Conservation (phyloP, 2,888 invertebrate species). For the Conus canariensis region DNA sequence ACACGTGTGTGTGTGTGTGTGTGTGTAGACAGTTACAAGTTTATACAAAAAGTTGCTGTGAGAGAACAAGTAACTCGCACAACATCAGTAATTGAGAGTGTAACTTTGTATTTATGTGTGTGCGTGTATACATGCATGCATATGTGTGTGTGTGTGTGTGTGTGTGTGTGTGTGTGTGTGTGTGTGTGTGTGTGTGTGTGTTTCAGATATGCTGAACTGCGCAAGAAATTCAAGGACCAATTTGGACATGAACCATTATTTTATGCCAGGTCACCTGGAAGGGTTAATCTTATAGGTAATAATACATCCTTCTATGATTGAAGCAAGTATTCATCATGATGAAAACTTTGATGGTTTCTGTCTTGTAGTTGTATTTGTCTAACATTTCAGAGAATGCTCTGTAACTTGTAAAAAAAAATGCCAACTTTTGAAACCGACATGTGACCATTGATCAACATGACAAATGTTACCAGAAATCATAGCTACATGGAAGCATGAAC, state of each 20-base stretch:
- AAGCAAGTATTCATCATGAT: too few species aligned
- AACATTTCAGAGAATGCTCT: too few species aligned
- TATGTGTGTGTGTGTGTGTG: not conserved
- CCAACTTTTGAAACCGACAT: too few species aligned
- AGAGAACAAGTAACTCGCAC: too few species aligned
- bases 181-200: constrained; percentile 14
- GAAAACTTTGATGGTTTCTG: too few species aligned
- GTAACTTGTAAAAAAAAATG: too few species aligned
- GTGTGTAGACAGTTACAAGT: not conserved
- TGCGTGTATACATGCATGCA: not conserved
- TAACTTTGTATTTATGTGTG: not conserved
- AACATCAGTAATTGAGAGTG: too few species aligned
- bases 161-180: not conserved
- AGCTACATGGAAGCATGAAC: too few species aligned
- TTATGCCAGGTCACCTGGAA: constrained; percentile 80
- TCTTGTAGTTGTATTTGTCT: too few species aligned
- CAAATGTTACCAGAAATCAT: too few species aligned
- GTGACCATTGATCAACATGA: too few species aligned
- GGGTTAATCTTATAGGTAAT: constrained; percentile 96
- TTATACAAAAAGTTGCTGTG: not conserved
- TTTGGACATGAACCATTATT: constrained; percentile 70
- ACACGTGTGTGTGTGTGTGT: too few species aligned
- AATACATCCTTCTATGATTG: not conserved
- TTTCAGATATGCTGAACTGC: constrained; percentile 64
- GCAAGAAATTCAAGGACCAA: constrained; percentile 59